These are phyloP conservation scores for Gila orcuttii DNA, from an alignment of 2,113 vertebrate genomes.

Conservation along the genomic window DNA sequence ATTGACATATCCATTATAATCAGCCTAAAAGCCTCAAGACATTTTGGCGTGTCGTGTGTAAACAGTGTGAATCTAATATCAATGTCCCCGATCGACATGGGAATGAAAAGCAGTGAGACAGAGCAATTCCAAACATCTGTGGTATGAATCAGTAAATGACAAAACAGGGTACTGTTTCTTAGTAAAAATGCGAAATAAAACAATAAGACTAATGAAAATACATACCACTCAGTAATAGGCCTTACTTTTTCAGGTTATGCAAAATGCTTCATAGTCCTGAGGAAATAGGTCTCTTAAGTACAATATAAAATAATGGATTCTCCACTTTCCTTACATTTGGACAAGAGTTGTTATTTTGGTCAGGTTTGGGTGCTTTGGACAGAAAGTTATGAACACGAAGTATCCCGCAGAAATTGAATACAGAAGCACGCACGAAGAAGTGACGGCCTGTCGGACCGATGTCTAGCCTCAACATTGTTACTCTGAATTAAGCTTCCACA, in stretches of 20 bases:
- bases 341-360: conserved; percentile 56
- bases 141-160: conserved; percentile 61
- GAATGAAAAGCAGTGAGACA: conserved; percentile 41
- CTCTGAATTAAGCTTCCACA: conserved; percentile 42
- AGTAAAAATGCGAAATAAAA: conserved; percentile 51
- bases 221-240: background rate
- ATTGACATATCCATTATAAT: background rate
- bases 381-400: conserved; percentile 45
- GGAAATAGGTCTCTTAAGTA: conserved; percentile 46
- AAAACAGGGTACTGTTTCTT: conserved; percentile 42
- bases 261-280: conserved; percentile 35
- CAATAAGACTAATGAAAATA: conserved; percentile 50
- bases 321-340: conserved; percentile 41
- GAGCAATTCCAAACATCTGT: conserved; percentile 49
- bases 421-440: conserved; percentile 36
- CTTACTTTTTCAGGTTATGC: conserved; percentile 26
- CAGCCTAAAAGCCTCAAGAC: background rate
- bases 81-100: conserved; percentile 36
- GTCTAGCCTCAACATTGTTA: conserved; percentile 52
- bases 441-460: conserved; percentile 49
- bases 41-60: background rate
- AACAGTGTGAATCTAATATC: conserved; percentile 22
- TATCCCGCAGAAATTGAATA: conserved; percentile 52
- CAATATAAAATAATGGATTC: conserved; percentile 57
- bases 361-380: conserved; percentile 33